These are phyloP conservation scores for Ostrea denselamellosa DNA, from an alignment of 1,140 invertebrate species.

Conservation along the genomic window DNA sequence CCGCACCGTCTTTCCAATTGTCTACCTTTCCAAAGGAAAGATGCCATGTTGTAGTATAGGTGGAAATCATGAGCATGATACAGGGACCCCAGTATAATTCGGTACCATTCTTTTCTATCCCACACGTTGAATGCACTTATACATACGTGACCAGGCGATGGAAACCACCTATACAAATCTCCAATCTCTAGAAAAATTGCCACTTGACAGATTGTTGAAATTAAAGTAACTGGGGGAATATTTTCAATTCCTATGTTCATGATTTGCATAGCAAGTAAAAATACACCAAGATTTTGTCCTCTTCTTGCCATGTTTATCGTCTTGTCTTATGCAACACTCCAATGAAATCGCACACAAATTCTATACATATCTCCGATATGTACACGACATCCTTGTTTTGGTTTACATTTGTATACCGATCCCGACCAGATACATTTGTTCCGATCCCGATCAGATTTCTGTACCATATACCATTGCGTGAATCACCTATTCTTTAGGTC, in stretches of 20 bases:
- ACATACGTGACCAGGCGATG: slow-evolving; percentile 81
- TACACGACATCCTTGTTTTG: slow-evolving; percentile 20
- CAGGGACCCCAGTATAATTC: slow-evolving; percentile 83
- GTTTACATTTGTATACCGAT: neutral
- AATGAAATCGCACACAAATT: neutral
- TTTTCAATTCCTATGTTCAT: slow-evolving; percentile 81
- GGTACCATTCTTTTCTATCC: slow-evolving; percentile 81
- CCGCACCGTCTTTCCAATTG: slow-evolving; percentile 82
- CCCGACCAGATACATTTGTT: neutral
- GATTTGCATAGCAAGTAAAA: slow-evolving; percentile 69
- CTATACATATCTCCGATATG: neutral
- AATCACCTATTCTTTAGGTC: too few relatives aligned
- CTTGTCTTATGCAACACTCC: neutral
- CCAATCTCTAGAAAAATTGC: slow-evolving; percentile 74
- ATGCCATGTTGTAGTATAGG: slow-evolving; percentile 88
- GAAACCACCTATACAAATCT: slow-evolving; percentile 63
- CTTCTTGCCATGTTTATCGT: slow-evolving; percentile 47
- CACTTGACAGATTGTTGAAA: slow-evolving; percentile 78
- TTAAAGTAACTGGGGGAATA: slow-evolving; percentile 84
- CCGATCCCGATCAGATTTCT: neutral
- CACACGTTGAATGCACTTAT: slow-evolving; percentile 82
- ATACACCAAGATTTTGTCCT: slow-evolving; percentile 64
- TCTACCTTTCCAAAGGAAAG: slow-evolving; percentile 84
- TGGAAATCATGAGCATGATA: slow-evolving; percentile 87
- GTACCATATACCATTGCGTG: too few relatives aligned